phyloP scores from a whole-genome alignment of 1,140 invertebrate genomes.

The Amyelois transitella region DNA sequence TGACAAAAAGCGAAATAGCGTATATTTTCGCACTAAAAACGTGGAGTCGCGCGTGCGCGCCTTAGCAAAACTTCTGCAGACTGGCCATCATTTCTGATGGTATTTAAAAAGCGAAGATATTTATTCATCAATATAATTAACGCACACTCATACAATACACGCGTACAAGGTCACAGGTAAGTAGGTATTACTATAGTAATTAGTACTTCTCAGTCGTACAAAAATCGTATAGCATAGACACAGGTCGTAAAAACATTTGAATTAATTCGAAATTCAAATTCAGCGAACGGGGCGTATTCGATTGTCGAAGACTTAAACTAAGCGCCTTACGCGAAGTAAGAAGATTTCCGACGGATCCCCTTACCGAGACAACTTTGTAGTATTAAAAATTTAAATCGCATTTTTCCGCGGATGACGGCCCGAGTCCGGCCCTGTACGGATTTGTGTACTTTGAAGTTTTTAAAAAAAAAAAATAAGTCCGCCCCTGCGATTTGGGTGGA shows the following conservation, averaged over 20 bases:
- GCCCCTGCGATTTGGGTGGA: neutral
- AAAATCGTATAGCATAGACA: no score
- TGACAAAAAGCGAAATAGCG: no score
- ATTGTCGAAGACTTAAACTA: conserved; percentile 16
- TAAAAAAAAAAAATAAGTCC: neutral
- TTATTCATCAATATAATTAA: no score
- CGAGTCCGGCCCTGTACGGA: neutral
- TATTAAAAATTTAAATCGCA: conserved; percentile 12
- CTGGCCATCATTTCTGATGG: no score
- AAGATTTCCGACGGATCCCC: conserved; percentile 11
- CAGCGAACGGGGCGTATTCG: conserved; percentile 8
- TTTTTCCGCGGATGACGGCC: neutral
- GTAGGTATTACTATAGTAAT: no score
- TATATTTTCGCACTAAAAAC: no score
- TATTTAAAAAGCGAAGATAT: no score
- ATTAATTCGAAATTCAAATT: conserved; percentile 12
- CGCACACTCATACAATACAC: no score
- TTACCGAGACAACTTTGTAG: conserved; percentile 9
- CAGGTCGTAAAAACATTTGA: neutral
- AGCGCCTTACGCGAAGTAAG: conserved; percentile 14
- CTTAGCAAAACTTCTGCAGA: no score
- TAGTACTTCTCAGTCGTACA: no score
- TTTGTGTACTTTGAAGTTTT: neutral
- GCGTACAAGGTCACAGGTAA: no score
- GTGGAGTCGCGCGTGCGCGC: no score